Evolutionary conservation across 1,140 invertebrate genomes (phyloP), one percentile per base, ranked within the genome.

Genomic region (Drosophila quadrilineata): DNA sequence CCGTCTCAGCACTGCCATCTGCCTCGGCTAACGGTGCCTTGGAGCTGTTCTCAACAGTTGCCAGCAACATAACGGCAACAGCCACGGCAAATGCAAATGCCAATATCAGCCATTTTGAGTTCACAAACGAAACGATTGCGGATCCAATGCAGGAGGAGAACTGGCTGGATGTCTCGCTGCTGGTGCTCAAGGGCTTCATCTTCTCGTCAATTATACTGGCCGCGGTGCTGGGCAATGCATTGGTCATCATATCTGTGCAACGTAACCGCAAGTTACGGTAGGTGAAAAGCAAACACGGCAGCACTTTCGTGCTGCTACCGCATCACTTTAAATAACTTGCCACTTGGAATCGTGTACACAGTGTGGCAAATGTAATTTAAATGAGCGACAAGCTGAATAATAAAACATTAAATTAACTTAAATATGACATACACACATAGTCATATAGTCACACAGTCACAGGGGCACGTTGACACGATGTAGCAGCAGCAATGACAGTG

Each of bases 161-260:
- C 72, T 92, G 91, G 92, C 59, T 90, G 9, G 91, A 92, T 56
- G 60, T 91, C 12, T 80, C 94, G 38, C 74, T 93, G 3, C 90
- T 94, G 36, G 91, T 95, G 36, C 73, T 96, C 43, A 96, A 96
- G 77, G 92, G 93, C 1, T 92, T 94, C 72, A 92, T 95, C 57
- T 96, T 97, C 92, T 92, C 92, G 36, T 92, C 92, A 56, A 97
- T 98, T 86, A 98, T 98, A 73, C 91, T 96, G 26, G 94, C 94
- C 43, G 96, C 97, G 0, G 93, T 98, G 3, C 91, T 98, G 19
- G 97, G 97, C 21, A 98, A 97, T 91, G 93, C 95, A 0, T 90
- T 97, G 49, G 95, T 97, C 66, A 96, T 96, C 72, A 94, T 95
- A 46, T 95, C 94, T 60, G 88, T 89, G 22, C 87, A 87, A 33